Conservation (phyloP, 2,888 invertebrate species). For the Bembecia ichneumoniformis region DNA sequence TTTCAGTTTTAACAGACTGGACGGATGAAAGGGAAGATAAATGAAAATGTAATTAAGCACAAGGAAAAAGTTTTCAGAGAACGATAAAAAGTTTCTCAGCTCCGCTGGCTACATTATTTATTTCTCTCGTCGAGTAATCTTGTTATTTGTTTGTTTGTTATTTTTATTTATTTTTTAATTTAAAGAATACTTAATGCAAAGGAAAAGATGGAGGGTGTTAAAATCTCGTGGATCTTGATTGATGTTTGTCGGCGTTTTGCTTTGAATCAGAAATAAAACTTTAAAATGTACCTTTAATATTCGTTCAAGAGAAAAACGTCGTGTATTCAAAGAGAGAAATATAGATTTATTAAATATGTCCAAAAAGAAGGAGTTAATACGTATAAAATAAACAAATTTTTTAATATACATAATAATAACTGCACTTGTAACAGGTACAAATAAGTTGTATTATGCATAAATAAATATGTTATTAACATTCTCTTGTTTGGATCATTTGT, state of each 20-base stretch:
- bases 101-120: conserved; percentile 48
- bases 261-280: not conserved
- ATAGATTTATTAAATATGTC: no score
- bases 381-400: no score
- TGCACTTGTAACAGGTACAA: no score
- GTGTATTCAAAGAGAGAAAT: no score
- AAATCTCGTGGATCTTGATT: not conserved
- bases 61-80: conserved; percentile 51
- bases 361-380: no score
- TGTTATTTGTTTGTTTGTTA: conserved; percentile 40
- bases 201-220: conserved; percentile 4
- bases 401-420: no score
- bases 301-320: not conserved
- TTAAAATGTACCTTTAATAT: not conserved
- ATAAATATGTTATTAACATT: no score
- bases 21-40: conserved; percentile 50
- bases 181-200: conserved; percentile 6
- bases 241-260: not conserved
- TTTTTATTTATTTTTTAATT: conserved; percentile 22
- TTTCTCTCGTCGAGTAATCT: conserved; percentile 41
- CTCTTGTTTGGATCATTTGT: no score
- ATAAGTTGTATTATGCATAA: no score
- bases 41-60: conserved; percentile 66
- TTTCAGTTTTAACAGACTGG: conserved; percentile 20
- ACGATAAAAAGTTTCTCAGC: conserved; percentile 54